Conservation (phyloP, 2,113 vertebrate genomes). For the Hemicordylus capensis region DNA sequence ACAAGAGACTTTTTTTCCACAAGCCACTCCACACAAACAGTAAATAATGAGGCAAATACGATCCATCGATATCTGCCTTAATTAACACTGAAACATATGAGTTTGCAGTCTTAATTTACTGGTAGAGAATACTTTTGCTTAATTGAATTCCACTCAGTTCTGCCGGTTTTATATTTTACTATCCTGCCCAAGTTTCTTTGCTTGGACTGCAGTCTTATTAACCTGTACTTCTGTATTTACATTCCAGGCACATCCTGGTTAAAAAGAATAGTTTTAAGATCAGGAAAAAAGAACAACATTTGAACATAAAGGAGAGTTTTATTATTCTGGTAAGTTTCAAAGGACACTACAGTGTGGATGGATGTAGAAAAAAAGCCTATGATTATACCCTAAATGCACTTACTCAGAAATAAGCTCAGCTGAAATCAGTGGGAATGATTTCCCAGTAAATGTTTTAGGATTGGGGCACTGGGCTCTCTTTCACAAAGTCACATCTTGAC, state of each 20-base stretch:
- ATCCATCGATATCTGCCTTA: constrained; percentile 54
- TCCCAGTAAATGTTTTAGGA: neutral
- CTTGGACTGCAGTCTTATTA: constrained; percentile 72
- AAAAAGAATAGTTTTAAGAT: constrained; percentile 54
- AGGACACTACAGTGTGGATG: constrained; percentile 47
- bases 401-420: neutral
- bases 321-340: constrained; percentile 60
- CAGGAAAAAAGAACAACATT: constrained; percentile 3
- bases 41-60: constrained; percentile 65
- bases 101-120: constrained; percentile 74
- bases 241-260: constrained; percentile 63
- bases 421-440: neutral
- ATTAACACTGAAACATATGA: constrained; percentile 63
- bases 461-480: neutral
- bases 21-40: constrained; percentile 64
- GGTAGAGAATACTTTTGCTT: constrained; percentile 63
- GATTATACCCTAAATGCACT: constrained; percentile 17
- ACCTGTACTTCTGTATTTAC: constrained; percentile 60
- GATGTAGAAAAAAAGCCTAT: constrained; percentile 66
- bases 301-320: constrained; percentile 58
- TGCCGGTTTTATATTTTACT: constrained; percentile 71
- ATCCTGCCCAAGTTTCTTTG: constrained; percentile 74
- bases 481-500: constrained; percentile 49
- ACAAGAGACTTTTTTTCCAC: constrained; percentile 68
- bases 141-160: constrained; percentile 70